These are phyloP conservation scores for Dyspetes luteomarginatus DNA, from an alignment of 2,888 invertebrate genomes.

Conservation along the genomic window DNA sequence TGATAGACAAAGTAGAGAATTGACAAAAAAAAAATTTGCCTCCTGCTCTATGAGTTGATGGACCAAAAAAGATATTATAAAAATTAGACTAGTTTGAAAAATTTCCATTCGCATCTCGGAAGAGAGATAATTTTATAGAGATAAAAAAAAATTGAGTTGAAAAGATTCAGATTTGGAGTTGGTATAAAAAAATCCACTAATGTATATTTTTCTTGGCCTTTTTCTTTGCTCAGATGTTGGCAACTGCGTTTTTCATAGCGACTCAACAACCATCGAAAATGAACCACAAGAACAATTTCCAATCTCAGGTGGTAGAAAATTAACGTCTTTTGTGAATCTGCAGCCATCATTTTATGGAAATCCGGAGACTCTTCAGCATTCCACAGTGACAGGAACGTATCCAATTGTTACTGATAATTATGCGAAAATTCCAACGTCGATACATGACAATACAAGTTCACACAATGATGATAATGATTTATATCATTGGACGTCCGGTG, in stretches of 20 bases:
- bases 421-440: background rate
- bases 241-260: constrained; percentile 24
- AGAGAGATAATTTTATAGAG: too few species aligned
- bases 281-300: background rate
- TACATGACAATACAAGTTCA: background rate
- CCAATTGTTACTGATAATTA: constrained; percentile 3
- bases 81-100: too few species aligned
- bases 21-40: too few species aligned
- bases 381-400: constrained; percentile 27
- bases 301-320: background rate
- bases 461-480: background rate
- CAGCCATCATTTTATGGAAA: constrained; percentile 22
- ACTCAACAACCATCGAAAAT: background rate
- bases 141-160: too few species aligned
- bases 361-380: background rate
- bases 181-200: too few species aligned
- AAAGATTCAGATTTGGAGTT: too few species aligned
- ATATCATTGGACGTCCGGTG: background rate
- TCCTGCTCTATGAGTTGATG: too few species aligned
- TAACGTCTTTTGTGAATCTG: background rate
- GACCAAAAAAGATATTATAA: too few species aligned
- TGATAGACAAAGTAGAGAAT: too few species aligned
- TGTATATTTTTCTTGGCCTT: background rate
- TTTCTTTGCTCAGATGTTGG: constrained; percentile 4
- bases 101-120: too few species aligned